phyloP scores from a whole-genome alignment of 2,113 vertebrate genomes.

The Lates calcarifer region DNA sequence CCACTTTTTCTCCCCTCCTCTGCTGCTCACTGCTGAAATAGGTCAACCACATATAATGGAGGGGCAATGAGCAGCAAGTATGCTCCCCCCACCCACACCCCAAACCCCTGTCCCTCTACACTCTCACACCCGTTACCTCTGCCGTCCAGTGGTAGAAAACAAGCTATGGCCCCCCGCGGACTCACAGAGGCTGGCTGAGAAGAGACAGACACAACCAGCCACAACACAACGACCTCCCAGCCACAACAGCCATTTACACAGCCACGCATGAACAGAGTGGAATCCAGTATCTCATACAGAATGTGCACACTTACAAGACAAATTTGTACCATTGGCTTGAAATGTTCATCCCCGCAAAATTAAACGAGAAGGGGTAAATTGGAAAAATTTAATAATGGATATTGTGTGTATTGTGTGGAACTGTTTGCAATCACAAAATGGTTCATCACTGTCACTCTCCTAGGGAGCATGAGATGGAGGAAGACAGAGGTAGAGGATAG shows the following conservation, averaged over 20 bases:
- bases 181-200: constrained; percentile 46
- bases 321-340: constrained; percentile 51
- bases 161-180: constrained; percentile 63
- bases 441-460: constrained; percentile 60
- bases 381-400: constrained; percentile 55
- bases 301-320: constrained; percentile 41
- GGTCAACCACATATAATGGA: constrained; percentile 95
- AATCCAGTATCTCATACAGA: constrained; percentile 41
- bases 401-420: constrained; percentile 67
- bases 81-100: constrained; percentile 48
- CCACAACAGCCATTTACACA: constrained; percentile 79
- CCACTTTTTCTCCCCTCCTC: constrained; percentile 52
- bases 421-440: constrained; percentile 57
- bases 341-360: constrained; percentile 61
- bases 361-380: constrained; percentile 39
- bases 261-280: constrained; percentile 68
- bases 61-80: constrained; percentile 89
- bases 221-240: constrained; percentile 80
- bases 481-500: constrained; percentile 17
- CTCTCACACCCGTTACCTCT: constrained; percentile 41
- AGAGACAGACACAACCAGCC: constrained; percentile 72
- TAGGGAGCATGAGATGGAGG: constrained; percentile 30
- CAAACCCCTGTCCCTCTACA: constrained; percentile 30
- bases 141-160: constrained; percentile 46
- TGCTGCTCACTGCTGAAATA: constrained; percentile 89